Conservation (phyloP, 2,888 invertebrate species). For the Apantesis nais region DNA sequence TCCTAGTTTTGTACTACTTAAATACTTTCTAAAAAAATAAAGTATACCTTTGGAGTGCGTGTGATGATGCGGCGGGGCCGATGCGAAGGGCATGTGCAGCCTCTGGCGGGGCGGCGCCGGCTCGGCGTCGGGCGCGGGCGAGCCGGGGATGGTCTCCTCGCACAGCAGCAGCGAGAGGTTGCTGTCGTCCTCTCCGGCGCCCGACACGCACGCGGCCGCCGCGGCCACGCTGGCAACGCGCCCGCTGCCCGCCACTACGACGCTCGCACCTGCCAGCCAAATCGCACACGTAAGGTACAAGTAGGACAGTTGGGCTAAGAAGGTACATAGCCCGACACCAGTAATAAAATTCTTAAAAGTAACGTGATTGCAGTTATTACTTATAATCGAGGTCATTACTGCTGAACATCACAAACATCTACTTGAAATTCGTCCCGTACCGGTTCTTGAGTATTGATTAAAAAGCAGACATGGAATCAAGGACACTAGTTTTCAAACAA, state of each 20-base stretch:
- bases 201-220: slow-evolving; percentile 24
- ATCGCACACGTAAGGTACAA: neutral
- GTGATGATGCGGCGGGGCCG: slow-evolving; percentile 84
- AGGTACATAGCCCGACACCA: too few relatives aligned
- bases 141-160: slow-evolving; percentile 96
- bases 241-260: slow-evolving; percentile 67
- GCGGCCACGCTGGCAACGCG: slow-evolving; percentile 39
- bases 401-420: too few relatives aligned
- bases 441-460: too few relatives aligned
- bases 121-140: slow-evolving; percentile 90
- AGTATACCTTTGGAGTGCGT: slow-evolving; percentile 56
- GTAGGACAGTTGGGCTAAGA: neutral
- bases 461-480: too few relatives aligned
- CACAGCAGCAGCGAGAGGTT: slow-evolving; percentile 91
- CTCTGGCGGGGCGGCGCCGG: slow-evolving; percentile 81
- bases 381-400: too few relatives aligned
- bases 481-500: too few relatives aligned
- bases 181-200: slow-evolving; percentile 84
- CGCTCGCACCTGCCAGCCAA: slow-evolving; percentile 60
- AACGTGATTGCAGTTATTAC: too few relatives aligned
- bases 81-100: slow-evolving; percentile 89
- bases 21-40: too few relatives aligned
- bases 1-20: too few relatives aligned
- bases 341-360: neutral
- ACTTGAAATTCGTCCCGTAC: too few relatives aligned